Conservation (phyloP, 2,797 vertebrate genomes). For the Ptychobarbus kaznakovi region DNA sequence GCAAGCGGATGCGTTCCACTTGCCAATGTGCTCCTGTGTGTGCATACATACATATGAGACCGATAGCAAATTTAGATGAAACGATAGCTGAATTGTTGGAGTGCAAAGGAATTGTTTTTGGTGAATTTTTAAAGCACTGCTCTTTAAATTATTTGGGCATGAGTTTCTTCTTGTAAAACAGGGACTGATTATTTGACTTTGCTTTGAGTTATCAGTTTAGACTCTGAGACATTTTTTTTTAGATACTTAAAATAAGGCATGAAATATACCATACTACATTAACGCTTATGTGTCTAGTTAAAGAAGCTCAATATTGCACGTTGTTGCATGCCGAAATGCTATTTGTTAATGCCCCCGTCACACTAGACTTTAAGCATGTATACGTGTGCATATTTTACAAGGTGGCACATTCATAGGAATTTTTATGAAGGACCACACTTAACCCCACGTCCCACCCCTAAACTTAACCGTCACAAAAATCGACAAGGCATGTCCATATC, state of each 20-base stretch:
- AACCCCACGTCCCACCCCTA: too few species aligned
- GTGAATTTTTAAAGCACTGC: constrained; percentile 6
- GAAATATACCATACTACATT: neutral
- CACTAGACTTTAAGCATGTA: neutral
- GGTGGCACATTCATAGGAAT: too few species aligned
- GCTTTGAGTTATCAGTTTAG: neutral
- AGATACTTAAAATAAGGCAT: neutral
- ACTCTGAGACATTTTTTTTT: neutral
- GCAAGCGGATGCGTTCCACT: constrained; percentile 16
- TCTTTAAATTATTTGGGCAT: neutral
- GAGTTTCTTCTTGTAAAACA: neutral
- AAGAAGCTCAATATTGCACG: neutral
- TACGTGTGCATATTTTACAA: too few species aligned
- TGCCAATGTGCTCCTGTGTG: constrained; percentile 20
- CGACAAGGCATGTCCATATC: too few species aligned
- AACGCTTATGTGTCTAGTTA: neutral
- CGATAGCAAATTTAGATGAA: constrained; percentile 8
- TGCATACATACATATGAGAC: constrained; percentile 33
- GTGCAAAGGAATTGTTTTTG: constrained; percentile 1
- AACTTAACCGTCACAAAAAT: too few species aligned
- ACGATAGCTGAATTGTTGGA: constrained; percentile 3
- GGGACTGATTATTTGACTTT: constrained; percentile 4
- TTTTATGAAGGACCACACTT: too few species aligned
- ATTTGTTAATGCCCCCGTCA: neutral
- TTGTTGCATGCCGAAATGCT: neutral